Conservation (phyloP, 2,797 vertebrate genomes). For the Coregonus sp. region DNA sequence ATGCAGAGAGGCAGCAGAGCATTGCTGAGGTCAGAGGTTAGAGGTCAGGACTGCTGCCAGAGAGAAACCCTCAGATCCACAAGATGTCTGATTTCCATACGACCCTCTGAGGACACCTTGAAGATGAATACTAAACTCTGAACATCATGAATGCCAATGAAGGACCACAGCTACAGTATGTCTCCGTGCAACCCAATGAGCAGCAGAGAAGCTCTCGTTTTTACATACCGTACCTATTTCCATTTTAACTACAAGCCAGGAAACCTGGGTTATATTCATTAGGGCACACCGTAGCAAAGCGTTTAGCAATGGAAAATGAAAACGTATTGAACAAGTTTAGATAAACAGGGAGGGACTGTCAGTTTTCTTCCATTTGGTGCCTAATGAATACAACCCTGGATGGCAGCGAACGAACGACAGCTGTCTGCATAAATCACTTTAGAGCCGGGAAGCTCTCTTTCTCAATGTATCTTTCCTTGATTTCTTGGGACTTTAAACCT, state of each 20-base stretch:
- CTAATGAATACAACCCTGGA: background rate
- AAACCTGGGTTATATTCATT: background rate
- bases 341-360: background rate
- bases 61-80: background rate
- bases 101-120: slow-evolving; percentile 8
- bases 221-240: background rate
- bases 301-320: no score
- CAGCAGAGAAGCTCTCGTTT: no score
- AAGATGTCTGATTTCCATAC: slow-evolving; percentile 23
- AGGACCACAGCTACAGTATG: background rate
- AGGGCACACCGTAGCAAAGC: background rate
- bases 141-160: slow-evolving; percentile 28
- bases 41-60: background rate
- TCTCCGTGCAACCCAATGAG: background rate
- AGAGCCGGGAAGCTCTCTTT: background rate
- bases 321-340: no score
- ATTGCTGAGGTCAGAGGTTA: background rate
- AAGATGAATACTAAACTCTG: slow-evolving; percentile 31
- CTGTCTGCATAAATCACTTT: background rate
- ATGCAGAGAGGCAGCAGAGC: background rate
- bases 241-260: background rate
- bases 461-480: background rate
- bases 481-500: no score
- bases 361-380: background rate
- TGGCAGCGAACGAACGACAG: background rate